Percentiles rank a stretch among this genome's conserved stretches.
phyloP scores from a whole-genome alignment of 2,888 invertebrate genomes.

The Ischnura elegans region DNA sequence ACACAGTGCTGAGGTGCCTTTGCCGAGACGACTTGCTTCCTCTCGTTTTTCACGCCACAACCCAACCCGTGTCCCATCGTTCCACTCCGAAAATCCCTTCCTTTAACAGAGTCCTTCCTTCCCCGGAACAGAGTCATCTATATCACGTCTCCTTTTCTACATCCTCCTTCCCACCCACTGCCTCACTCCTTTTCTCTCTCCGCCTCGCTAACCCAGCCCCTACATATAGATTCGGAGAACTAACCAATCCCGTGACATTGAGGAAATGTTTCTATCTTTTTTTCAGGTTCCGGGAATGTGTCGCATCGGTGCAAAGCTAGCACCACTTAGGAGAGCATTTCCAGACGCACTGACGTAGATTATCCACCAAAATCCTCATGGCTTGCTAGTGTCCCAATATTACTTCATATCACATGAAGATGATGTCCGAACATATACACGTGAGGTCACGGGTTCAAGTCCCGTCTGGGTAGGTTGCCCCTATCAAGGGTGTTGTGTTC shows the following conservation, averaged over 20 bases:
- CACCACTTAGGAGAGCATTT: no score
- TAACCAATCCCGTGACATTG: background rate
- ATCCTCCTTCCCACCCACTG: background rate
- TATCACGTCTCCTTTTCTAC: background rate
- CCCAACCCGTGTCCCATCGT: background rate
- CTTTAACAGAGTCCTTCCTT: background rate
- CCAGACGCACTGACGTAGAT: no score
- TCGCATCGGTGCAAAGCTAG: background rate
- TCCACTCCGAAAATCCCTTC: background rate
- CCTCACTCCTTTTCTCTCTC: background rate
- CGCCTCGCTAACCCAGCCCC: background rate
- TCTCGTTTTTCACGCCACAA: slow-evolving; percentile 9
- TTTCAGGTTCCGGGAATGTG: background rate
- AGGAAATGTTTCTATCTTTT: background rate
- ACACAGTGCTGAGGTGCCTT: background rate
- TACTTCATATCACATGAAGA: no score
- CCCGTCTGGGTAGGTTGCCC: no score
- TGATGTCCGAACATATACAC: no score
- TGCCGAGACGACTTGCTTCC: background rate
- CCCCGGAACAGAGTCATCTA: no score
- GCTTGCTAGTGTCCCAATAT: no score
- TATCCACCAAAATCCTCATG: no score
- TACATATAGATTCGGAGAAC: background rate
- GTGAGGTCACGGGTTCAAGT: no score
- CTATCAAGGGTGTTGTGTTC: no score